Percentiles rank a stretch among this genome's conserved stretches.
Evolutionary conservation across 2,113 vertebrate species (phyloP).

Genomic region (Clinocottus analis): DNA sequence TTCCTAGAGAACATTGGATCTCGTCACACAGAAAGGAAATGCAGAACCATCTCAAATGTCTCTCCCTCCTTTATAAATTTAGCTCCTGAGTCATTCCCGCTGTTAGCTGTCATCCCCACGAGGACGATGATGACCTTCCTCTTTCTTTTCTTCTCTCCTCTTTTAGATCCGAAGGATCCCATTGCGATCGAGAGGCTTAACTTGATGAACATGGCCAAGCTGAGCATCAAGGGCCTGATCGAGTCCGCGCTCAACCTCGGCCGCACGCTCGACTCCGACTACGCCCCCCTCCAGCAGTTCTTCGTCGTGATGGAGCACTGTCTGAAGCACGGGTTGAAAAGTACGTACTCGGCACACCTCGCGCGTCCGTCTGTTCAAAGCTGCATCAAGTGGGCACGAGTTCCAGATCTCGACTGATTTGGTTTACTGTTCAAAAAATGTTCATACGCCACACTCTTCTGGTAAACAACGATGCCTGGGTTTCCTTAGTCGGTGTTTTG

Average conservation of each 20-base stretch:
- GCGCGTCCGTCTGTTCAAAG: not conserved
- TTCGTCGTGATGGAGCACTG: constrained; percentile 99
- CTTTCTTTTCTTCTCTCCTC: not conserved
- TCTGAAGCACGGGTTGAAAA: constrained; percentile 96
- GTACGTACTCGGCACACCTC: constrained; percentile 72
- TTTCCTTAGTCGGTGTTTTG: not conserved
- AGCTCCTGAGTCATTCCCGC: constrained; percentile 16
- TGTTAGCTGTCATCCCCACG: not conserved
- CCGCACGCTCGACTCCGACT: constrained; percentile 96
- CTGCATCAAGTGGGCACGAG: not conserved
- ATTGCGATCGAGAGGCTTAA: constrained; percentile 98
- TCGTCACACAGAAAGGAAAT: not conserved
- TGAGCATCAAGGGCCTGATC: constrained; percentile 98
- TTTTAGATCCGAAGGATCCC: constrained; percentile 95
- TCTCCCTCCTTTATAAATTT: not conserved
- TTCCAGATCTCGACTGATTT: not conserved
- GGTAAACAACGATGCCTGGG: not conserved
- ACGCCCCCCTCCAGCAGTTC: constrained; percentile 97
- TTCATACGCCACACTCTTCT: not conserved
- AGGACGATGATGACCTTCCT: not conserved
- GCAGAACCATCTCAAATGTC: not conserved
- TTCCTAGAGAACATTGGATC: constrained; percentile 27
- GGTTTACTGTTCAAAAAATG: not conserved
- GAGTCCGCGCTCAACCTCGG: constrained; percentile 97
- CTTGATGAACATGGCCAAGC: constrained; percentile 99